These are phyloP conservation scores for Acipenser oxyrinchus DNA, from an alignment of 2,797 vertebrate genomes.

Conservation along the genomic window DNA sequence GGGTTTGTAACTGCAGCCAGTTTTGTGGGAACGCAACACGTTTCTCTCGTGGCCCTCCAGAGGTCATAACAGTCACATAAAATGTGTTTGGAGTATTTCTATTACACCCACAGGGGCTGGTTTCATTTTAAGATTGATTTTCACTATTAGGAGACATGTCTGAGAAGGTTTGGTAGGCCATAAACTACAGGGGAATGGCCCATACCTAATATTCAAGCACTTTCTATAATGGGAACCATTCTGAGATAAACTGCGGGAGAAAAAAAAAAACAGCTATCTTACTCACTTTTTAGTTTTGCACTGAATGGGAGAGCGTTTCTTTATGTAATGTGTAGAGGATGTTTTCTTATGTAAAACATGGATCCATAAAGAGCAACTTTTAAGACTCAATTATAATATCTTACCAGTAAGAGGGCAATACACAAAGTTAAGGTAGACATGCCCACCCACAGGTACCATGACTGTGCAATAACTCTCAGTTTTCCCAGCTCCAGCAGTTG, in stretches of 20 bases:
- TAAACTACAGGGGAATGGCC: slow-evolving; percentile 24
- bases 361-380: no score
- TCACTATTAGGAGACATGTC: slow-evolving; percentile 37
- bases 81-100: slow-evolving; percentile 35
- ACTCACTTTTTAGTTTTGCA: not conserved
- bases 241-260: slow-evolving; percentile 15
- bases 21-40: slow-evolving; percentile 20
- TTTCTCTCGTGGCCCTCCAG: slow-evolving; percentile 33
- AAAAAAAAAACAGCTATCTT: slow-evolving; percentile 20
- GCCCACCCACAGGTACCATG: no score
- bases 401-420: no score
- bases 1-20: slow-evolving; percentile 14
- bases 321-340: no score
- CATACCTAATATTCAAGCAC: slow-evolving; percentile 24
- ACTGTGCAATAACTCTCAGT: no score
- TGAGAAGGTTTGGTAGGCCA: slow-evolving; percentile 40
- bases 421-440: no score
- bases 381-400: no score
- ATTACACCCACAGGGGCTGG: slow-evolving; percentile 36
- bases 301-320: no score
- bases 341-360: no score
- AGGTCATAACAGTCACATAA: slow-evolving; percentile 41
- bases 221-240: slow-evolving; percentile 43
- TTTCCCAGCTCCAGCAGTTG: no score
- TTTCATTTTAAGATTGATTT: slow-evolving; percentile 45